Percentiles rank a stretch among this genome's conserved stretches.
Conservation (phyloP, 2,888 invertebrate species). For the Cheilosia variabilis region DNA sequence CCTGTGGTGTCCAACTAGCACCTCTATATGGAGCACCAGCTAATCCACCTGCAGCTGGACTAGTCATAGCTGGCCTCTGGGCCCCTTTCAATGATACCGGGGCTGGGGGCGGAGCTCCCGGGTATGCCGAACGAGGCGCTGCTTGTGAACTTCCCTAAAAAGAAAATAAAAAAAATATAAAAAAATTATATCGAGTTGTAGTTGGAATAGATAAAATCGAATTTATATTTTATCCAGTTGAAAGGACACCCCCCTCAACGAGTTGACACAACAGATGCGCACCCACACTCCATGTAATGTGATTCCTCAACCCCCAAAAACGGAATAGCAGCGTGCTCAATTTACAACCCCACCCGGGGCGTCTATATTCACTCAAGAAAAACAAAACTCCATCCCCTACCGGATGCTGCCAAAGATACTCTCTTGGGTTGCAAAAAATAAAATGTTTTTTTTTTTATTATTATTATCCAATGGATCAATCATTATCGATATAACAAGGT, state of each 20-base stretch:
- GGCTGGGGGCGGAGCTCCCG: conserved; percentile 83
- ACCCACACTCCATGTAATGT: background rate
- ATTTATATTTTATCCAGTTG: conserved; percentile 27
- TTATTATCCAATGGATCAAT: conserved; percentile 67
- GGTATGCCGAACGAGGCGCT: conserved; percentile 82
- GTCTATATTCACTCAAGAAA: conserved; percentile 38
- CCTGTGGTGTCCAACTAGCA: conserved; percentile 84
- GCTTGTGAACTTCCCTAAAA: conserved; percentile 80
- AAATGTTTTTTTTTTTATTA: background rate
- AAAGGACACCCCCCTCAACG: background rate
- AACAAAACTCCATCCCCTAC: background rate
- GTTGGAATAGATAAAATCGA: conserved; percentile 16
- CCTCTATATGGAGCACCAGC: conserved; percentile 83
- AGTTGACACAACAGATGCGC: conserved; percentile 15
- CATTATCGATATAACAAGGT: conserved; percentile 74
- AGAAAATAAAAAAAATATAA: conserved; percentile 20
- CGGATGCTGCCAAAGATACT: background rate
- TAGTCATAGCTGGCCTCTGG: conserved; percentile 84
- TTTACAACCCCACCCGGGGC: conserved; percentile 40
- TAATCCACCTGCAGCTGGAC: conserved; percentile 84
- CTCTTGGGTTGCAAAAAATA: background rate
- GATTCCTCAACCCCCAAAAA: background rate
- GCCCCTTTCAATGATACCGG: conserved; percentile 83
- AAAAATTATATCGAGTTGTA: conserved; percentile 11
- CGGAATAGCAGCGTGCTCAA: conserved; percentile 42